Percentiles rank a stretch among this genome's conserved stretches.
These are phyloP conservation scores for Nothoprocta perdicaria DNA, from an alignment of 2,113 vertebrate genomes.

Conservation along the genomic window DNA sequence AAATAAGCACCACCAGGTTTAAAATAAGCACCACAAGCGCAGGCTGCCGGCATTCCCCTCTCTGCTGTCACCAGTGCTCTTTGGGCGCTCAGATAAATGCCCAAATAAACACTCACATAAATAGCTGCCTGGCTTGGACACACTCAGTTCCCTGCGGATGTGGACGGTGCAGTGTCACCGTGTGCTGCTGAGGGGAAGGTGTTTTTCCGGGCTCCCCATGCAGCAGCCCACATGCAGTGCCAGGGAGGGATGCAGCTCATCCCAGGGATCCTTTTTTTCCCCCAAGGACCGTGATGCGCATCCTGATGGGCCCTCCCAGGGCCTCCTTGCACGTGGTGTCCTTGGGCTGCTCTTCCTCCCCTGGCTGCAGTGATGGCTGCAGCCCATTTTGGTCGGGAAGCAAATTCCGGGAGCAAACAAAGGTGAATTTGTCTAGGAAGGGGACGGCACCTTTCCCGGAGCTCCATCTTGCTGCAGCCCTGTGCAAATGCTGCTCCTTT, in stretches of 20 bases:
- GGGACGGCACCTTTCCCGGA: background rate
- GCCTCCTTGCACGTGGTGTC: background rate
- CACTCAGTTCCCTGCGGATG: background rate
- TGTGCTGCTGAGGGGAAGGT: background rate
- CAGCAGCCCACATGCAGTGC: accelerated
- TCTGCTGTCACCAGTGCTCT: background rate
- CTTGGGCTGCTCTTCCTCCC: constrained; percentile 53
- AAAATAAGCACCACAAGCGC: accelerated
- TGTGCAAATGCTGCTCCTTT: background rate
- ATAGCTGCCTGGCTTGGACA: background rate
- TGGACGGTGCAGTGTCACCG: background rate
- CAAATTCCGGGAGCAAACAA: constrained; percentile 38
- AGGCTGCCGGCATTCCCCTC: background rate
- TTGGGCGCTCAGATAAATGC: background rate
- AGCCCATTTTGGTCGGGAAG: constrained; percentile 16
- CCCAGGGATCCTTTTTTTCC: background rate
- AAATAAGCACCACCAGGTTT: accelerated
- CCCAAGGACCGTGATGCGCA: accelerated
- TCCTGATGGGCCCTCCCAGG: background rate
- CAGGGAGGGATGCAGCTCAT: background rate
- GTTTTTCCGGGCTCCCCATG: background rate
- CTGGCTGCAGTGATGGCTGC: background rate
- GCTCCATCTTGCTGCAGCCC: background rate
- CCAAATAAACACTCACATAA: too few species aligned
- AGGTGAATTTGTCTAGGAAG: constrained; percentile 42